Percentiles rank a stretch among this genome's conserved stretches.
These are phyloP conservation scores for Lochmaea crataegi DNA, from an alignment of 2,888 invertebrate genomes.

Conservation along the genomic window DNA sequence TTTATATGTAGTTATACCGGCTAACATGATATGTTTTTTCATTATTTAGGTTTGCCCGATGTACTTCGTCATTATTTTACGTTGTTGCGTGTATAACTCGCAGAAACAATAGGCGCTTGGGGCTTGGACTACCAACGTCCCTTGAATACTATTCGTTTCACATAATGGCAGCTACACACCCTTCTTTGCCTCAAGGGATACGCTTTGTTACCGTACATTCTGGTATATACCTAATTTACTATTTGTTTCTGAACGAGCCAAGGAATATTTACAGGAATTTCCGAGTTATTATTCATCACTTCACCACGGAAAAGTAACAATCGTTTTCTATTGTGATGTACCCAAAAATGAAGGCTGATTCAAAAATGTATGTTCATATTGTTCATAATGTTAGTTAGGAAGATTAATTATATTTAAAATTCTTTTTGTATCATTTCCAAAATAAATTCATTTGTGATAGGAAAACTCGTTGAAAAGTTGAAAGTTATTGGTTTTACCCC, in stretches of 20 bases:
- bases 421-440: too few relatives aligned
- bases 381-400: too few relatives aligned
- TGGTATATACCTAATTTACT: slow-evolving; percentile 5
- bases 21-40: not conserved
- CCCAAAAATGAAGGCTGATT: too few relatives aligned
- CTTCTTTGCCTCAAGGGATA: not conserved
- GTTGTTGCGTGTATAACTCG: slow-evolving; percentile 2
- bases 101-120: slow-evolving; percentile 3
- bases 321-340: too few relatives aligned
- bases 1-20: not conserved
- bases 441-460: too few relatives aligned
- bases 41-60: not conserved
- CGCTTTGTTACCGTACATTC: slow-evolving; percentile 3
- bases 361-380: too few relatives aligned
- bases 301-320: not conserved
- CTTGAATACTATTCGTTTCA: slow-evolving; percentile 6
- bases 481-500: too few relatives aligned
- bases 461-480: too few relatives aligned
- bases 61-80: not conserved
- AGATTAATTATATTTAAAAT: too few relatives aligned
- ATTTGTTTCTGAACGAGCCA: not conserved
- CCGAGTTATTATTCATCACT: not conserved
- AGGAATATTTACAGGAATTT: not conserved
- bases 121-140: not conserved
- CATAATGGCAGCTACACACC: slow-evolving; percentile 1